These are phyloP conservation scores for Catalaphyllia jardinei DNA, from an alignment of 64 coral and sea anemone species.

Conservation along the genomic window DNA sequence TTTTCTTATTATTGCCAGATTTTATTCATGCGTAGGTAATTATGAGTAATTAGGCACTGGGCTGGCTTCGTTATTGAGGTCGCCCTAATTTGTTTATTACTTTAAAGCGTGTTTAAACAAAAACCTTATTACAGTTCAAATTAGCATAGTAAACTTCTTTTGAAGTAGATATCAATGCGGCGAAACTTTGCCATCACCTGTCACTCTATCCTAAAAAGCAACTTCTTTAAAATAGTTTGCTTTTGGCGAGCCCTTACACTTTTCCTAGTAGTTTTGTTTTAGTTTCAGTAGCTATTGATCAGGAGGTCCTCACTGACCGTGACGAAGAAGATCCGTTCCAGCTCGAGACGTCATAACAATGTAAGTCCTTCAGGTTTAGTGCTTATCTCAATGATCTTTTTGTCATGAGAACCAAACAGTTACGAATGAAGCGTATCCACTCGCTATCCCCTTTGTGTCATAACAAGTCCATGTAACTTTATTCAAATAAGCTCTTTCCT, in stretches of 20 bases:
- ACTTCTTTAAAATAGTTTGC: not conserved
- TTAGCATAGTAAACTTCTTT: slow-evolving; percentile 13
- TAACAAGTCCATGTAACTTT: slow-evolving; percentile 26
- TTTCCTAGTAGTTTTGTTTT: not conserved
- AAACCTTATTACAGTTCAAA: slow-evolving; percentile 1
- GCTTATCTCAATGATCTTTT: slow-evolving; percentile 28
- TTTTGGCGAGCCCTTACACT: not conserved
- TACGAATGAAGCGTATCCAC: not conserved
- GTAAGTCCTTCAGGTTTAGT: slow-evolving; percentile 43
- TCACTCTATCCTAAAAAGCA: not conserved
- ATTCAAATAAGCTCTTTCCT: not conserved
- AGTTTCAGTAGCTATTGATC: not conserved
- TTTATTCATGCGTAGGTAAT: slow-evolving; percentile 19
- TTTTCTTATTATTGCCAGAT: not conserved
- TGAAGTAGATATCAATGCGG: not conserved
- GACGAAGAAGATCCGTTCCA: not conserved
- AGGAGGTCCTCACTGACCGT: not conserved
- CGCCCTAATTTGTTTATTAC: slow-evolving; percentile 12
- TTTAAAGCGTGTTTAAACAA: slow-evolving; percentile 39
- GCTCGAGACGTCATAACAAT: slow-evolving; percentile 19
- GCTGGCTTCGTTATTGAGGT: not conserved
- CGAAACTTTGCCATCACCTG: not conserved
- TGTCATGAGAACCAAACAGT: slow-evolving; percentile 19
- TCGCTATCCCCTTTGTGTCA: not conserved
- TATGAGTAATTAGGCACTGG: slow-evolving; percentile 1